These are phyloP conservation scores for Sebastes steindachneri DNA, from an alignment of 2,797 vertebrate genomes.

Conservation along the genomic window DNA sequence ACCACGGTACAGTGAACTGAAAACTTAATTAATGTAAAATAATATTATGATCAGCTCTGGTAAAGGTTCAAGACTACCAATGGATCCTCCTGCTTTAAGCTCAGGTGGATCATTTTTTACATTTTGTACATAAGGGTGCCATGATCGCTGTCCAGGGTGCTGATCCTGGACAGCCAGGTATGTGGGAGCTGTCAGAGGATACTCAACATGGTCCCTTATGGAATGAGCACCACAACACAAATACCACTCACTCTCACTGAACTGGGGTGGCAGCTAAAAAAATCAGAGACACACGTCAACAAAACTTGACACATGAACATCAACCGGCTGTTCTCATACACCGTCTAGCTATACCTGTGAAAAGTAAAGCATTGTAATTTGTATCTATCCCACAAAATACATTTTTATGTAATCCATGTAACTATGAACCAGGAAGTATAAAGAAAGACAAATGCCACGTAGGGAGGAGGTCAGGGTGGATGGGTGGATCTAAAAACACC, in stretches of 20 bases:
- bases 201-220: conserved; percentile 8
- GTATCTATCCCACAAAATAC: no score
- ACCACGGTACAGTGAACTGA: not conserved
- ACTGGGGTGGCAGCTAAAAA: not conserved
- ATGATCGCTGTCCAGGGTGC: conserved; percentile 71
- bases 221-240: conserved; percentile 1
- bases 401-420: no score
- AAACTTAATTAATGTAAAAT: not conserved
- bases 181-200: conserved; percentile 6
- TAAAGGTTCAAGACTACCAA: not conserved
- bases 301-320: not conserved
- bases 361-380: no score
- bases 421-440: no score
- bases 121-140: conserved; percentile 29
- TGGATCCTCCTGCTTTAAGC: not conserved
- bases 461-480: no score
- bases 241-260: not conserved
- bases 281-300: not conserved
- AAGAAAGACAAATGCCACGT: no score
- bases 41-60: not conserved
- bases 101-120: conserved; percentile 17
- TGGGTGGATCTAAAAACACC: no score
- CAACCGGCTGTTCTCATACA: no score
- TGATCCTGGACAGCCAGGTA: conserved; percentile 47
- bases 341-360: no score